Conservation (phyloP, 2,888 invertebrate species). For the Dasypolia templi region DNA sequence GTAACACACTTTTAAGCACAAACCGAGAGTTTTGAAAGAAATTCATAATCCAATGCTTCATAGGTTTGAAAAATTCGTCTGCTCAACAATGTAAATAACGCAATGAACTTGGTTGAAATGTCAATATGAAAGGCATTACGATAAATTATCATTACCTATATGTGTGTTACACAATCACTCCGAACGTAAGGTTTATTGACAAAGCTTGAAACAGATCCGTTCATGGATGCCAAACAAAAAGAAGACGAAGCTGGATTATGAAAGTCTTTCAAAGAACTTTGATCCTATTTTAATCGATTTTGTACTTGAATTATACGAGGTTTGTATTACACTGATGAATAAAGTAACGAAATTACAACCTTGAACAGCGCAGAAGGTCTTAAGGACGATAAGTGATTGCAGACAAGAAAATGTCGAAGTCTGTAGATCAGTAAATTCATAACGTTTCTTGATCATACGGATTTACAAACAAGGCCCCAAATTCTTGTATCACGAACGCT, state of each 20-base stretch:
- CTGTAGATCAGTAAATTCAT: constrained; percentile 10
- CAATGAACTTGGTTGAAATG: no score
- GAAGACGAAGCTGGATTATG: not conserved
- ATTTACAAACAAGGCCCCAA: constrained; percentile 29
- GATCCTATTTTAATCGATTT: not conserved
- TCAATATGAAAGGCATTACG: no score
- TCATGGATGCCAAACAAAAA: not conserved
- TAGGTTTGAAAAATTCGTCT: no score
- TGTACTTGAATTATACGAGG: not conserved
- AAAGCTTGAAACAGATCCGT: not conserved
- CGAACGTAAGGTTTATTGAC: not conserved
- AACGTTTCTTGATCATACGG: constrained; percentile 8
- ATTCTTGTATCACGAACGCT: constrained; percentile 20
- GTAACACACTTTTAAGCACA: no score
- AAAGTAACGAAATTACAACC: not conserved
- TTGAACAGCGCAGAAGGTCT: not conserved
- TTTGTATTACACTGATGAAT: not conserved
- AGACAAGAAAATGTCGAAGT: constrained; percentile 18
- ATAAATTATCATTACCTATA: no score
- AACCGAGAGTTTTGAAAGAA: no score
- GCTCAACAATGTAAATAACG: no score
- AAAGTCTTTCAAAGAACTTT: not conserved
- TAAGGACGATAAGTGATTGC: not conserved
- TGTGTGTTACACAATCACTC: no score
- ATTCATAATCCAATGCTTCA: no score